Evolutionary conservation across 2,113 vertebrate genomes (phyloP).

Genomic region (Probosciger aterrimus): DNA sequence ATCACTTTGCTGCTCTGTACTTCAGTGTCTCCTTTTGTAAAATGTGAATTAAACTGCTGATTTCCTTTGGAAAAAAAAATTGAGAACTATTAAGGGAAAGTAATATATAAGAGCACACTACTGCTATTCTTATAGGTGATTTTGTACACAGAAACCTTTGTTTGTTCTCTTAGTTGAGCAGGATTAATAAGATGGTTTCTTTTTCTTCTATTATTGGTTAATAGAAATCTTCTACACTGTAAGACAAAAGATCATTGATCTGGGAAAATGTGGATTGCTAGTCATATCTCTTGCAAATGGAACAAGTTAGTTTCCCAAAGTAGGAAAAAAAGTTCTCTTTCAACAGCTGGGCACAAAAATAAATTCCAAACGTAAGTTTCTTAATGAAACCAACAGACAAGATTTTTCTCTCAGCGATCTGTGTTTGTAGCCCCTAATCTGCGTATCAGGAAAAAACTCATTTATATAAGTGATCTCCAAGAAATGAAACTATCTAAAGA

Average conservation of each 20-base stretch:
- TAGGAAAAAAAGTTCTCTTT: not conserved
- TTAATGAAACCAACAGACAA: not conserved
- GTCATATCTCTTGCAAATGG: not conserved
- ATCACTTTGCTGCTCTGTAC: not conserved
- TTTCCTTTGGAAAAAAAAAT: not conserved
- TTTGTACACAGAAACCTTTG: not conserved
- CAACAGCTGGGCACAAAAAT: not conserved
- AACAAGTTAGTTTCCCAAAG: not conserved
- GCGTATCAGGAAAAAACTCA: not conserved
- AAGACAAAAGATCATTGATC: not conserved
- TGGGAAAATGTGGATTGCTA: not conserved
- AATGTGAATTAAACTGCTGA: not conserved
- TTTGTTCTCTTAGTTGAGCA: not conserved
- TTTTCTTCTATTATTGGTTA: not conserved
- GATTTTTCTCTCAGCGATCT: not conserved
- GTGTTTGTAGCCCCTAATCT: not conserved
- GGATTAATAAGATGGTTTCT: not conserved
- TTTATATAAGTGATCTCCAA: not conserved
- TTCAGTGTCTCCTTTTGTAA: not conserved
- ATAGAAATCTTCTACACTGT: not conserved
- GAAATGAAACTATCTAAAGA: not conserved
- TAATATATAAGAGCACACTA: not conserved
- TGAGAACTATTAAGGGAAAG: not conserved
- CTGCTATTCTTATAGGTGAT: not conserved
- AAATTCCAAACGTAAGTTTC: not conserved